Evolutionary conservation across 2,888 invertebrate genomes (phyloP).

Genomic region (Penaeus monodon): DNA sequence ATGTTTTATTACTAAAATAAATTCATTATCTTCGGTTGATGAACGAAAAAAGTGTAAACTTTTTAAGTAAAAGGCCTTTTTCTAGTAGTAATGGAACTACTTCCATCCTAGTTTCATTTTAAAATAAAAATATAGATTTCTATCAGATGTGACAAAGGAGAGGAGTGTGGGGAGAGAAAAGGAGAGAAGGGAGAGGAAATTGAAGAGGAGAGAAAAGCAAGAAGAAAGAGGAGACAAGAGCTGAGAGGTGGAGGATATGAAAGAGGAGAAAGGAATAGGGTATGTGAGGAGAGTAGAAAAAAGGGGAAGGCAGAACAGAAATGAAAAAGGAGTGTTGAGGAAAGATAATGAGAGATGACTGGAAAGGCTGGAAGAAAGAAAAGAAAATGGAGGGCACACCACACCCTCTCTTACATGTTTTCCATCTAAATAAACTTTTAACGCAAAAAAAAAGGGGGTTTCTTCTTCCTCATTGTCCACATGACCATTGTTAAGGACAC

Average conservation of each 20-base stretch:
- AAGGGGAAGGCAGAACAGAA: background rate
- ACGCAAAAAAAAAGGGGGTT: background rate
- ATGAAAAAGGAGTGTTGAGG: background rate
- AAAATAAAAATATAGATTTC: background rate
- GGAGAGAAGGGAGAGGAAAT: slow-evolving; percentile 1
- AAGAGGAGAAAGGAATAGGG: background rate
- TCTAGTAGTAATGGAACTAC: no score
- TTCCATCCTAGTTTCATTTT: no score
- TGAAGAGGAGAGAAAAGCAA: background rate
- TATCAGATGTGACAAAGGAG: background rate
- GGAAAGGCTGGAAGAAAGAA: background rate
- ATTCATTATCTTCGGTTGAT: no score
- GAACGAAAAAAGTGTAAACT: no score
- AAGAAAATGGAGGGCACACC: background rate
- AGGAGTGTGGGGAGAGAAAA: background rate
- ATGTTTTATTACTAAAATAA: no score
- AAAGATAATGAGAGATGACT: background rate
- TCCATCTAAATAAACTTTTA: no score
- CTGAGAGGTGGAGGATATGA: background rate
- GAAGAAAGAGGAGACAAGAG: background rate
- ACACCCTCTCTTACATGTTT: background rate
- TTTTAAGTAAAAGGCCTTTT: no score
- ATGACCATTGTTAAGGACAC: no score
- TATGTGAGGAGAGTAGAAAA: background rate
- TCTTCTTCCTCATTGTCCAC: no score